Base-by-base conservation (phyloP, 2,797 vertebrate species). In the Esox lucius region DNA sequence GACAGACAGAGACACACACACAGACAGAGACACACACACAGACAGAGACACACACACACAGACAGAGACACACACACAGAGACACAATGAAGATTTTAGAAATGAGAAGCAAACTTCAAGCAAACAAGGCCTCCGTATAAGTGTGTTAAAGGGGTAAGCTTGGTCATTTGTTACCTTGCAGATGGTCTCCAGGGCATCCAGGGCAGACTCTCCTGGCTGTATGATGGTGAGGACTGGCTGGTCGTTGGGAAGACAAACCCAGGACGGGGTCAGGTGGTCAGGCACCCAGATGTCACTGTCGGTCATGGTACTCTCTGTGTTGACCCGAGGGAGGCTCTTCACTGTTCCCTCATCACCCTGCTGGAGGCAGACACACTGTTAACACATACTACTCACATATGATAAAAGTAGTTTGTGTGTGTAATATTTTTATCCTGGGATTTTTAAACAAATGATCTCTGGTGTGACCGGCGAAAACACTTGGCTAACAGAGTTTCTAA, bases 161-260 rank as follows among this genome's bases (percentile, higher is more conserved):
- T n/a, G n/a, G n/a, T n/a, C n/a, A 12, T 12, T 28, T 15, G 62
- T 70, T 93, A 99, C 98, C 98, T 95, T 96, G 91, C 97, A 99
- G 80, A 97, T 91, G 19, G 91, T 81, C 66, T 95, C 95, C 83
- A 99, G 91, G 72, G 95, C 93, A 8, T 98, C 96, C 84, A 94
- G 81, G 0, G 95, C 87, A 0, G 94, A 95, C 89, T 98, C 96
- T 1, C 95, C 96, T 0, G 98, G 97, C 70, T 95, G 95, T 80
- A 99, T 90, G n/a, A 96, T 93, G 0, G 93, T 95, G 88, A 99
- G 89, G 39, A 95, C 94, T 0, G 97, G 95, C 89, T 95, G 95
- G 83, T 97, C 95, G 81, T 95, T 95, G 0, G 98, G 97, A 78
- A 99, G 91, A 88, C 95, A 96, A 73, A 98, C 97, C 98, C 98